Base-by-base conservation (phyloP, 2,797 vertebrate genomes). In the Rhinophrynus dorsalis region DNA sequence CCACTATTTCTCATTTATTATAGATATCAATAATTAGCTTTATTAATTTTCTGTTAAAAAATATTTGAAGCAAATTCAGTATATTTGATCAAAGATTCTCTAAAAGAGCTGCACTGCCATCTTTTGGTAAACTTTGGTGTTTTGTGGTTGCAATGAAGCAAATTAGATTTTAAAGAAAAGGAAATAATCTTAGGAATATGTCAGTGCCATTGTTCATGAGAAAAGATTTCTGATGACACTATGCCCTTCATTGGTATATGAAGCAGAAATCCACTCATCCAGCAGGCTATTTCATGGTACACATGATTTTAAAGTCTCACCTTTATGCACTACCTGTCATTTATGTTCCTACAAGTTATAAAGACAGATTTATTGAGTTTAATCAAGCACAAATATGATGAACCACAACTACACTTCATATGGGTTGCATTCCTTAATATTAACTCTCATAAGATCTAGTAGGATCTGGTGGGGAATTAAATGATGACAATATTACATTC, bases 11-110 rank as follows among this genome's bases (percentile, higher is more conserved):
- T 63, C 50, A 40, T 71, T 57, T 64, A 71, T 64, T 51, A 71
- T 63, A 50, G 42, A 64, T 64, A 29, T 23, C 52, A 57, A 71
- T 64, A 71, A 64, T 58, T 48, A 64, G 42, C 58, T 57, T 71
- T 71, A 71, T 64, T 71, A 57, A 64, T 64, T 48, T 71, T 71
- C 52, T 64, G 60, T 48, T 71, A 50, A 57, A 42, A 60, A 68
- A 68, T 68, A 68, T 68, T 68, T 51, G 6, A 60, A n/a, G n/a
- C 7, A 45, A 17, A n/a, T 1, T 1, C 40, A 44, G n/a, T n/a
- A n/a, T 44, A 18, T 44, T 10, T 20, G 1, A 30, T 4, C 4
- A 30, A 44, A 38, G 24, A 11, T 23, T 9, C 11, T 18, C 5
- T 3, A 13, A 23, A 64, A 27, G 60, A 6, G 44, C 17, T 13